Evolutionary conservation across 2,113 vertebrate species (phyloP), one percentile per base, ranked within the genome.

Genomic region (Phyllostomus hastatus): DNA sequence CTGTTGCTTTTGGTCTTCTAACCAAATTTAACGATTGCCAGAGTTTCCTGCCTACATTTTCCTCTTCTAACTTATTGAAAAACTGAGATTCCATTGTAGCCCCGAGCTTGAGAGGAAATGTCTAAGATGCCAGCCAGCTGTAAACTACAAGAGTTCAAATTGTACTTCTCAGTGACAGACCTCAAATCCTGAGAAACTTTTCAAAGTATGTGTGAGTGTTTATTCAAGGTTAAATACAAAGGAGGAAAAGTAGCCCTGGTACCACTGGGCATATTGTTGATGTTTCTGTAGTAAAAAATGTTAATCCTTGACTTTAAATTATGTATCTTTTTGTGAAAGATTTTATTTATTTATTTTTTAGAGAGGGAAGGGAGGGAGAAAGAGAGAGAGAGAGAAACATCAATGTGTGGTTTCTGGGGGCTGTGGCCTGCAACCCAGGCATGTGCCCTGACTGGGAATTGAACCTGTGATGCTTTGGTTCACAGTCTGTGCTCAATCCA

Each of bases 241-340:
- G 6, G n/a, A 90, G 95, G 87, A 70, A 93, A 95, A 91, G 31
- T 35, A 73, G 33, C 16, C 26, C 19, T 33, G 31, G 91, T 88
- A 88, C 67, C 50, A 86, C 15, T 78, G n/a, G 67, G 46, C 41
- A 79, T 22, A 8, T 93, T 48, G 78, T 88, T 89, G 92, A 95
- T 61, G 86, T 96, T 89, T 86, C 79, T 50, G 28, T 43, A 86
- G 79, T 86, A 85, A 93, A 91, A 5, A 41, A 79, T 91, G 67
- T 91, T 93, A 91, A 88, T 70, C 48, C 9, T 69, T 96, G 59
- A 95, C 83, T 95, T 78, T 83, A 87, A 73, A 78, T 93, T 91
- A 59, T 5, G 1, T 66, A 94, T 94, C 61, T 88, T 96, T n/a
- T n/a, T n/a, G n/a, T n/a, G n/a, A n/a, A n/a, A n/a, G n/a, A n/a